These are phyloP conservation scores for Arrhopalites spinosus DNA, from an alignment of 2,888 invertebrate species.

Conservation along the genomic window DNA sequence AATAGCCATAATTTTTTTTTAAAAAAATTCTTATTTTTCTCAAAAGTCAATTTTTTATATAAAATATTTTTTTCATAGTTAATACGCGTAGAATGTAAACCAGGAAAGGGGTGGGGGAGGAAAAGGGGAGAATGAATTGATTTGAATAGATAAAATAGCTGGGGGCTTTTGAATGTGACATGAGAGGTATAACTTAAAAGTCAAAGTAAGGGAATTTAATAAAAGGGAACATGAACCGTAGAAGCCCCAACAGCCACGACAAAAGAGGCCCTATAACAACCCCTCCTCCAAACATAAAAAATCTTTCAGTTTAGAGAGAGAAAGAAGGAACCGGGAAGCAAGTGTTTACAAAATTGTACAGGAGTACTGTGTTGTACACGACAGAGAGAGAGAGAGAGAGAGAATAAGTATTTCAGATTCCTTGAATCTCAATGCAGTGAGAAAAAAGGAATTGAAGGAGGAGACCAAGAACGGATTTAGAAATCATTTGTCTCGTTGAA, in stretches of 20 bases:
- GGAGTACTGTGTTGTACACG: neutral
- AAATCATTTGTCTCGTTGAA: slow-evolving; percentile 44
- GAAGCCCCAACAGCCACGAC: too few relatives aligned
- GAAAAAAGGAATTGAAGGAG: neutral
- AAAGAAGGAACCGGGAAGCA: too few relatives aligned
- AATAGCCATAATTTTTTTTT: neutral
- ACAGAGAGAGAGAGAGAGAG: neutral
- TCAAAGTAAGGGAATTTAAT: slow-evolving; percentile 7
- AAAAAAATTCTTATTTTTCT: too few relatives aligned
- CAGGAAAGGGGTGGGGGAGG: too few relatives aligned
- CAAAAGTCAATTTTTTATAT: too few relatives aligned
- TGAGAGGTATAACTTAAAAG: neutral
- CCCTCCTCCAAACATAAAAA: too few relatives aligned
- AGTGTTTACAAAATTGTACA: too few relatives aligned
- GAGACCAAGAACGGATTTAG: slow-evolving; percentile 35
- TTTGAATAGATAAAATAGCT: neutral
- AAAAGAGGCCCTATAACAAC: too few relatives aligned
- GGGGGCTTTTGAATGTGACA: neutral
- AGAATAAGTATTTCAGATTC: neutral
- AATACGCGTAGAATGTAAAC: too few relatives aligned
- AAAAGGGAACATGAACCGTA: neutral
- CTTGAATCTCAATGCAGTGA: neutral
- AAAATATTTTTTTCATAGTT: too few relatives aligned
- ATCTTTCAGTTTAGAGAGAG: too few relatives aligned
- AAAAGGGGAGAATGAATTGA: neutral